A percentile compares a stretch with the other conserved stretches of the same genome.
Evolutionary conservation across 2,888 invertebrate species (phyloP).

Genomic region (Acanthococcus lagerstroemiae): DNA sequence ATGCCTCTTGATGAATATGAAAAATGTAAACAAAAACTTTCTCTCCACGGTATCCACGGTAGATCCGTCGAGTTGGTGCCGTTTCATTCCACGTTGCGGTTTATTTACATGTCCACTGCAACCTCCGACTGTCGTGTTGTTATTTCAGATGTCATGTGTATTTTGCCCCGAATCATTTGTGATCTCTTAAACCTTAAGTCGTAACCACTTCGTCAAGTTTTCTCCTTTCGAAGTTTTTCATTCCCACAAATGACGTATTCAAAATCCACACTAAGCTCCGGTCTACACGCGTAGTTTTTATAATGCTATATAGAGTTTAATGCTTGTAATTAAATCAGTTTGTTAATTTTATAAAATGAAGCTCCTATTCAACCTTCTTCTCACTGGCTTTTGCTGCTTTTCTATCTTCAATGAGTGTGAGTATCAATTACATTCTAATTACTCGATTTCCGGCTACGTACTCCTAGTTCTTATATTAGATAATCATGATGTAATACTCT

Average conservation of each 20-base stretch:
- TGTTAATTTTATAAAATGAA: neutral
- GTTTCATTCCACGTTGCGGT: conserved; percentile 1
- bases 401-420: neutral
- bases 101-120: neutral
- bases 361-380: neutral
- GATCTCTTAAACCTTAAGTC: neutral
- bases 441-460: too few species aligned
- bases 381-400: neutral
- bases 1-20: too few species aligned
- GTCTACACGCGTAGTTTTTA: neutral
- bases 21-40: too few species aligned
- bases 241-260: neutral
- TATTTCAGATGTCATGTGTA: neutral
- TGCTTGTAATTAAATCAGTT: neutral
- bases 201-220: neutral
- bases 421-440: neutral
- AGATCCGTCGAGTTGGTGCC: conserved; percentile 4
- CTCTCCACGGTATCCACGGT: too few species aligned
- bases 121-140: conserved; percentile 6
- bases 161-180: neutral
- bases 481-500: too few species aligned
- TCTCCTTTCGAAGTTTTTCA: neutral
- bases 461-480: too few species aligned
- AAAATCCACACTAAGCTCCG: neutral
- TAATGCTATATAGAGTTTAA: neutral